Percentiles rank a stretch among this genome's conserved stretches.
phyloP scores from a whole-genome alignment of 2,888 invertebrate genomes.

The Machimus rusticus region DNA sequence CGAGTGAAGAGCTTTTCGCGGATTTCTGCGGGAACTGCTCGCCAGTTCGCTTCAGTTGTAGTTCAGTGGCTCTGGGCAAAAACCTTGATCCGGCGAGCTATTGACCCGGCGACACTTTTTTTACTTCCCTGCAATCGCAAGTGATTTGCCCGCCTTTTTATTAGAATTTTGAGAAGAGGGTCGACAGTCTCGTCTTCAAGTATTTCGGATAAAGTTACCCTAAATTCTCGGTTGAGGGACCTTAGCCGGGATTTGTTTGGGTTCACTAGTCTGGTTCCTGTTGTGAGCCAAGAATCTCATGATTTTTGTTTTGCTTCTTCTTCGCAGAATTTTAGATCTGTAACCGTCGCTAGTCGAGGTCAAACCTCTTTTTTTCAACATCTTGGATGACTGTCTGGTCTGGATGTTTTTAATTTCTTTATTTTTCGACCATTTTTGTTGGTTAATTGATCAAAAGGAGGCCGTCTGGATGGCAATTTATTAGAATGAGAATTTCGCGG shows the following conservation, averaged over 20 bases:
- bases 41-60: neutral
- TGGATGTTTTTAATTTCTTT: neutral
- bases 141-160: neutral
- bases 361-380: neutral
- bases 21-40: neutral
- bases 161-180: neutral
- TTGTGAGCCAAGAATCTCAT: neutral
- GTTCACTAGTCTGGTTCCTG: neutral
- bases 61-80: neutral
- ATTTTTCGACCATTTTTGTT: neutral
- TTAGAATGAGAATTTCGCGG: neutral
- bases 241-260: neutral
- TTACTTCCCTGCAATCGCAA: neutral
- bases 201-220: slow-evolving; percentile 1
- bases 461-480: neutral
- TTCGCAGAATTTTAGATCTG: neutral
- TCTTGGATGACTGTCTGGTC: neutral
- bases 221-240: neutral
- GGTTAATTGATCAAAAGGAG: neutral
- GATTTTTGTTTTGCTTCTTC: neutral
- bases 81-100: neutral
- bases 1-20: neutral
- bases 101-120: slow-evolving; percentile 5
- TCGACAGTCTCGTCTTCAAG: neutral
- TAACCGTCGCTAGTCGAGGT: neutral